Evolutionary conservation across 2,797 vertebrate species (phyloP).

Genomic region (Arrhamphus sclerolepis): DNA sequence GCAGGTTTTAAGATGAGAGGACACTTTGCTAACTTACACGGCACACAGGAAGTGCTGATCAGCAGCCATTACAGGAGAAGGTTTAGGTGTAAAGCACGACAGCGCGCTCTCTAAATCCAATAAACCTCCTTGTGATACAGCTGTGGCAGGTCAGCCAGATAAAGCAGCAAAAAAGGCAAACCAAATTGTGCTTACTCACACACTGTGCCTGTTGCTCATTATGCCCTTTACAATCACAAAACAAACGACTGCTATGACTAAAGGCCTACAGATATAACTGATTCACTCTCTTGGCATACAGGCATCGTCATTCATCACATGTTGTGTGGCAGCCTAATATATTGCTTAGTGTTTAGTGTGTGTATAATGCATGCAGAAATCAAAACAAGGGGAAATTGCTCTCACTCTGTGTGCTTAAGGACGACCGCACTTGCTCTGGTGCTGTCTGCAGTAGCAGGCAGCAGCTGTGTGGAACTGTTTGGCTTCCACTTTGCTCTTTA

Average conservation of each 20-base stretch:
- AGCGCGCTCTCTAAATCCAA: conserved; percentile 58
- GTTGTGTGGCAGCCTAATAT: conserved; percentile 44
- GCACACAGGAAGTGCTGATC: conserved; percentile 52
- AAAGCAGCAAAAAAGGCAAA: conserved; percentile 64
- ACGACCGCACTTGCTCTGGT: conserved; percentile 21
- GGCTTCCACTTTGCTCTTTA: conserved; percentile 23
- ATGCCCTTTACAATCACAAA: conserved; percentile 50
- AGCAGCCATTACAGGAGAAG: conserved; percentile 46
- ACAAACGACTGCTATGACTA: conserved; percentile 55
- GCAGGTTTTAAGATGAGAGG: conserved; percentile 29
- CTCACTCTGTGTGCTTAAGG: conserved; percentile 36
- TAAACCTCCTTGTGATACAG: conserved; percentile 62
- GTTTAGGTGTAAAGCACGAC: conserved; percentile 56
- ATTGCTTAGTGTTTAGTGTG: conserved; percentile 42
- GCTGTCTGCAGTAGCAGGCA: conserved; percentile 24
- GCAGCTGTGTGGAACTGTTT: conserved; percentile 44
- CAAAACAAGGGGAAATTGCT: conserved; percentile 40
- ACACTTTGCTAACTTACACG: conserved; percentile 17
- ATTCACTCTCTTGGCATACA: conserved; percentile 48
- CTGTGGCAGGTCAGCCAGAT: conserved; percentile 66
- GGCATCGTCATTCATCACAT: conserved; percentile 57
- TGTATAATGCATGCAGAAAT: conserved; percentile 29
- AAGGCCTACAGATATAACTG: conserved; percentile 50
- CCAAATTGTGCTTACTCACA: conserved; percentile 55
- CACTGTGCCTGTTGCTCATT: conserved; percentile 51